Base-by-base conservation (phyloP, 2,888 invertebrate genomes). In the Machimus atricapillus region DNA sequence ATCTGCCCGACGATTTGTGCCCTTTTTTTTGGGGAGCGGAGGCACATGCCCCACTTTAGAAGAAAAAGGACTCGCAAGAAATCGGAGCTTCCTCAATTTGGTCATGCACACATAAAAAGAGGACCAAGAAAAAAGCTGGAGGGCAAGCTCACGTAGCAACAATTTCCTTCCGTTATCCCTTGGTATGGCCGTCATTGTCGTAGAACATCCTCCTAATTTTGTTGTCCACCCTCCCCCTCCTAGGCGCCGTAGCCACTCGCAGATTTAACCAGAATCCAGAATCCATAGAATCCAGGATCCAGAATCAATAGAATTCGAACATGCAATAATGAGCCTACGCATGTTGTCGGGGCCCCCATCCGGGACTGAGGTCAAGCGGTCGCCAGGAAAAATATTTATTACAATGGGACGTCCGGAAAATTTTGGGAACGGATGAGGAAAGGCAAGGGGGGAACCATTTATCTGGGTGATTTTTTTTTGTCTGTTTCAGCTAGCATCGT, bases 161-260 rank as follows among this genome's bases (percentile, higher is more conserved):
- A 85, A 85, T 85, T 85, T 85, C 85, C 85, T 85, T 85, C 74
- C 85, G 74, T 52, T 85, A 85, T 85, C 74, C 82, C 85, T 74
- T 56, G 14, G 37, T 46, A 46, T 40, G 43, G 31, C 46, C 43
- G 31, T 85, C 85, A 85, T 85, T 73, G 74, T 85, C 74, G 76
- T 34, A 16, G 74, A 85, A 74, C 40, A 43, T 74, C 46, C 46
- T 52, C 43, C 74, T 85, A 85, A 85, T 85, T 85, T 85, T 85
- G 85, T 85, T 85, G 85, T 74, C 43, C 73, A n/a, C 19, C 74
- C 40, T 27, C 23, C 66, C 27, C 23, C 40, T 8, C 23, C 8
- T 12, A 23, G 27, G 12, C 23, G 9, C 46, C 74, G 58, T 12
- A 1, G 46, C 19, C 23, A 37, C 56, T 43, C 23, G n/a, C 9